A percentile compares a stretch with the other conserved stretches of the same genome.
Conservation (phyloP, 2,113 vertebrate species). For the Toxotes jaculatrix region DNA sequence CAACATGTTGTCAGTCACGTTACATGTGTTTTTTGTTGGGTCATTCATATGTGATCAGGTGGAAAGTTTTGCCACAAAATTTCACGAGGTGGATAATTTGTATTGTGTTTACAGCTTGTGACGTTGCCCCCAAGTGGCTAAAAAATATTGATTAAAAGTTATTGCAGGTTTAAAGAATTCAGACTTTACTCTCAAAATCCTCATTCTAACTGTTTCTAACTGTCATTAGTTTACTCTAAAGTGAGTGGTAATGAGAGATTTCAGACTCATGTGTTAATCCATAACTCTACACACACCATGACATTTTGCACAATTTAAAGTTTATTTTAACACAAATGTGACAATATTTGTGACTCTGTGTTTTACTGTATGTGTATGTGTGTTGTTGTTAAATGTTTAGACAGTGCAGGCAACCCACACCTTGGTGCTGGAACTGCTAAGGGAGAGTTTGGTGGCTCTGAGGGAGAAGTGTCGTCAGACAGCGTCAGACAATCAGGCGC, state of each 20-base stretch:
- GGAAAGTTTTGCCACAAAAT: too few species aligned
- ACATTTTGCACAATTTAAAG: neutral
- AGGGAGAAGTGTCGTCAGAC: slow-evolving; percentile 87
- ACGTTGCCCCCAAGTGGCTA: neutral
- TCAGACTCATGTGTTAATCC: neutral
- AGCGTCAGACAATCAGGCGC: slow-evolving; percentile 86
- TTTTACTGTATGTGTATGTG: neutral
- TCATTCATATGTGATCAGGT: too few species aligned
- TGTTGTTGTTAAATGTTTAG: slow-evolving; percentile 68
- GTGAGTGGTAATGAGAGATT: neutral
- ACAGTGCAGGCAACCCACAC: slow-evolving; percentile 87
- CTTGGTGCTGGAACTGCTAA: slow-evolving; percentile 88
- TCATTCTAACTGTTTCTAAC: neutral
- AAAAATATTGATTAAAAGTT: neutral
- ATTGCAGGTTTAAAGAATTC: neutral
- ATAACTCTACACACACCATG: neutral
- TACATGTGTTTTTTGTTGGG: too few species aligned
- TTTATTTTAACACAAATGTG: neutral
- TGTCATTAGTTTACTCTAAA: neutral
- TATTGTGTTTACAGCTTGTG: neutral
- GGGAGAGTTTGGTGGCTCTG: slow-evolving; percentile 83
- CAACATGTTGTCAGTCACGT: too few species aligned
- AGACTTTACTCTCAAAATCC: neutral
- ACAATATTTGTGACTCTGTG: neutral
- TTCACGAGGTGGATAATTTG: too few species aligned